A percentile compares a stretch with the other conserved stretches of the same genome.
Evolutionary conservation across 2,113 vertebrate genomes (phyloP).

Genomic region (Ibidorhyncha struthersii): DNA sequence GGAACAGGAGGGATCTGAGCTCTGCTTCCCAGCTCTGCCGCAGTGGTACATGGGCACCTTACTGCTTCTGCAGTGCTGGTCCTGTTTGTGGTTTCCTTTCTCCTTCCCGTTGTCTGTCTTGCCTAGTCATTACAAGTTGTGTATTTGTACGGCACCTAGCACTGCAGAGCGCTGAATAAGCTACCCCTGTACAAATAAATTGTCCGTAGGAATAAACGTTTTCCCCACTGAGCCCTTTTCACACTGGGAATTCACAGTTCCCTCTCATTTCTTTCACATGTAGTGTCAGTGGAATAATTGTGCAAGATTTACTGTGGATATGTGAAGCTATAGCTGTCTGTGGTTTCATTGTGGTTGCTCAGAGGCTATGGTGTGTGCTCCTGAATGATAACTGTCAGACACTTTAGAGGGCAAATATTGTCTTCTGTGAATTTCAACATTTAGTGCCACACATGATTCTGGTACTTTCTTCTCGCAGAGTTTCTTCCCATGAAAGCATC

Average conservation of each 20-base stretch:
- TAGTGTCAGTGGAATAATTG: not conserved
- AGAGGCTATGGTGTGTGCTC: not conserved
- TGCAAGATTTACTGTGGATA: not conserved
- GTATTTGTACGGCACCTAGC: not conserved
- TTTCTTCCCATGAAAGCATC: not conserved
- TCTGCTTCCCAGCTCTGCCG: accelerated
- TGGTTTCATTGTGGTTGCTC: not conserved
- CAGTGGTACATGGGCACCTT: accelerated
- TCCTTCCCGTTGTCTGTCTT: not conserved
- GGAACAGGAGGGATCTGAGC: not conserved
- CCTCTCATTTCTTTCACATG: not conserved
- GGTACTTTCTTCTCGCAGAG: not conserved
- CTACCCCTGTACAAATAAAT: not conserved
- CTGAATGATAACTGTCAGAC: not conserved
- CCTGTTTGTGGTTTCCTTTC: not conserved
- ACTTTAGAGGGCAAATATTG: not conserved
- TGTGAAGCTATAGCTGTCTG: not conserved
- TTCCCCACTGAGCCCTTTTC: not conserved
- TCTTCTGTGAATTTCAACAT: not conserved
- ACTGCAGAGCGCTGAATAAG: not conserved
- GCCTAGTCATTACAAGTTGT: not conserved
- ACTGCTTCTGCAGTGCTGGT: not conserved
- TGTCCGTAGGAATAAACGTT: not conserved
- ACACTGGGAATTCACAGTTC: not conserved
- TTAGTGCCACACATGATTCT: not conserved